phyloP scores from a whole-genome alignment of 2,113 vertebrate genomes.

The Cnemophilus loriae region DNA sequence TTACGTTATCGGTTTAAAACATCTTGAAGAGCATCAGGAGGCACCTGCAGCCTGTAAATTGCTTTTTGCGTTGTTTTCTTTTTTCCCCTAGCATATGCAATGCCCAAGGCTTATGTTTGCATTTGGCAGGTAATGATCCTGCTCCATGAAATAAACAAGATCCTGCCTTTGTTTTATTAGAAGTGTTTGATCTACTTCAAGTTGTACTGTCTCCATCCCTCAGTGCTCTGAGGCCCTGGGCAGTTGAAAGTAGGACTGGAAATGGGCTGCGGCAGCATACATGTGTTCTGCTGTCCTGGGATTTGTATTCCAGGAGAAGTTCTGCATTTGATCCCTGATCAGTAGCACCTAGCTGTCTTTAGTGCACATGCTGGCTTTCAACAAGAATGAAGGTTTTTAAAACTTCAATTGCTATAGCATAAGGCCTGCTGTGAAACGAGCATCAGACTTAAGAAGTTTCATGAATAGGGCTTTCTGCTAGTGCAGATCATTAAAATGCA shows the following conservation, averaged over 20 bases:
- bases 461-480: background rate
- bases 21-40: slow-evolving; percentile 1
- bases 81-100: background rate
- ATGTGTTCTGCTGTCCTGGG: background rate
- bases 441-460: background rate
- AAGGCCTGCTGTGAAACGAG: background rate
- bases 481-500: background rate
- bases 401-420: background rate
- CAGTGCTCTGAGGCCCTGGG: background rate
- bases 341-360: background rate
- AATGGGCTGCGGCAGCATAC: background rate
- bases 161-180: background rate
- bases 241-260: background rate
- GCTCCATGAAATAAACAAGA: background rate
- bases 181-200: background rate
- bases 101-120: background rate
- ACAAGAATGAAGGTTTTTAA: background rate
- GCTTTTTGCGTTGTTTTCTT: background rate
- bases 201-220: background rate
- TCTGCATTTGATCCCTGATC: background rate
- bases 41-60: background rate
- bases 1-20: background rate
- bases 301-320: background rate
- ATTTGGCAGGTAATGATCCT: background rate
- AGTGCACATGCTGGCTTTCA: background rate